phyloP scores from a whole-genome alignment of 2,797 vertebrate genomes.

The Kryptopterus vitreolus region DNA sequence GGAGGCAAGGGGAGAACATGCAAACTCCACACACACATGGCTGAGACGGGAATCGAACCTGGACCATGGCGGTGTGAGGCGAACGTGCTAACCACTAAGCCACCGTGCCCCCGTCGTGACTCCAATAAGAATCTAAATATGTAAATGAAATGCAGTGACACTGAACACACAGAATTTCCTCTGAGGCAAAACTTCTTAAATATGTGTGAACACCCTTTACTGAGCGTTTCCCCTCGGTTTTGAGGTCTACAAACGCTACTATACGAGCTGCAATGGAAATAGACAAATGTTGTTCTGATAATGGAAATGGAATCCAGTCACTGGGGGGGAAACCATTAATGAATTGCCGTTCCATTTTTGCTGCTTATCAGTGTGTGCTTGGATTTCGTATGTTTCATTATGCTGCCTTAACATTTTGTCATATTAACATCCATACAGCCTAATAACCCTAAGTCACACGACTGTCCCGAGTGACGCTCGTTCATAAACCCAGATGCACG shows the following conservation, averaged over 20 bases:
- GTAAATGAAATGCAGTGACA: no score
- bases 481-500: background rate
- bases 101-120: no score
- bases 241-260: background rate
- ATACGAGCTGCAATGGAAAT: background rate
- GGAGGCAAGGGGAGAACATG: no score
- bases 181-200: background rate
- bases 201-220: background rate
- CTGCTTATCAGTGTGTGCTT: background rate
- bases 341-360: conserved; percentile 1
- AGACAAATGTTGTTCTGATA: conserved; percentile 52
- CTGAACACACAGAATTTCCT: no score
- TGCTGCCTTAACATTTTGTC: no score
- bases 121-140: no score
- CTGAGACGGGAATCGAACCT: no score
- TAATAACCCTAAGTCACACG: background rate
- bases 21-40: no score
- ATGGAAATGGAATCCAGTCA: conserved; percentile 39
- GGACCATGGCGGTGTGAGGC: no score
- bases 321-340: conserved; percentile 17
- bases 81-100: no score
- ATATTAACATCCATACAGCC: background rate
- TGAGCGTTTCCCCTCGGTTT: background rate
- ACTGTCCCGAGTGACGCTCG: background rate
- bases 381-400: background rate